These are phyloP conservation scores for Oreochromis grahami DNA, from an alignment of 2,797 vertebrate genomes.

Conservation along the genomic window DNA sequence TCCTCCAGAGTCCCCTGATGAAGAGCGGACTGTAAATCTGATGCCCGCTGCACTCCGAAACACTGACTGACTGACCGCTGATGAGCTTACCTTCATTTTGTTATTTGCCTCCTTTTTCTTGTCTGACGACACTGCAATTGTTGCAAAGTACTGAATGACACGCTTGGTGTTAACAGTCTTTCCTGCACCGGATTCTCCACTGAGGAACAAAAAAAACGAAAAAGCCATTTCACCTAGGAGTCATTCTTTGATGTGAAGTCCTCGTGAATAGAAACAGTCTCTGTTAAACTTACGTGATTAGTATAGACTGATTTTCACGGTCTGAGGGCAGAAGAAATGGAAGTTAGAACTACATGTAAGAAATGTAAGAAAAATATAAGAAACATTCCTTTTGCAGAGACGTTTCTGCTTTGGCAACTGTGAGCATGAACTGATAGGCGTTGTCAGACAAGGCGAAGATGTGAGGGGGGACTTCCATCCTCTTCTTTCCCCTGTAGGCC, in stretches of 20 bases:
- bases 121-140: constrained; percentile 55
- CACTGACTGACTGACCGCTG: not conserved
- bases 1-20: constrained; percentile 57
- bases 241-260: not conserved
- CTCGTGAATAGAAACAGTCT: rapidly evolving
- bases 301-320: constrained; percentile 83
- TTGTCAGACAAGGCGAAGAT: constrained; percentile 88
- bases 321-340: constrained; percentile 61
- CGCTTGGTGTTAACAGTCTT: constrained; percentile 78
- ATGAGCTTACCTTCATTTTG: constrained; percentile 49
- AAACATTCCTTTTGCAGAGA: not conserved
- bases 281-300: constrained; percentile 79
- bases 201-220: not conserved
- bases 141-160: constrained; percentile 78
- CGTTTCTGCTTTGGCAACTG: constrained; percentile 57
- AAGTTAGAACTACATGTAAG: not conserved
- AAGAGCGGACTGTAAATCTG: not conserved
- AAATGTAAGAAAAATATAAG: not conserved
- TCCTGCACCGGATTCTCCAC: constrained; percentile 76
- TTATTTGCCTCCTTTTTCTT: constrained; percentile 49
- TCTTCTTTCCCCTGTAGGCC: constrained; percentile 82
- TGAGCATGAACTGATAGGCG: constrained; percentile 82
- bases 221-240: not conserved
- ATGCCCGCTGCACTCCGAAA: not conserved
- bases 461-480: constrained; percentile 82